phyloP scores from a whole-genome alignment of 1,140 invertebrate species.

The Drosophila equinoxialis region DNA sequence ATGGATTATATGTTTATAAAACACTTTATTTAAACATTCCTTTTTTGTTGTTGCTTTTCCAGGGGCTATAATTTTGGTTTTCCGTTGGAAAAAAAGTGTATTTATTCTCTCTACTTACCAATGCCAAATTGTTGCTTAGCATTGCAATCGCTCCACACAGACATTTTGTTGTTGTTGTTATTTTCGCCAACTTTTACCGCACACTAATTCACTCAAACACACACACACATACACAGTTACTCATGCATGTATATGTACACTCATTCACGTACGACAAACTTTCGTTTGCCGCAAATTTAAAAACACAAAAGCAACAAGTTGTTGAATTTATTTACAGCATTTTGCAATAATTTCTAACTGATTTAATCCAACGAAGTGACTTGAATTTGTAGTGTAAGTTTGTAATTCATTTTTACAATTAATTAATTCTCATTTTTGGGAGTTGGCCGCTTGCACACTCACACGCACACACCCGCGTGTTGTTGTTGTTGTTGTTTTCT shows the following conservation, averaged over 20 bases:
- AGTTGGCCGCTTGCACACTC: constrained; percentile 57
- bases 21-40: constrained; percentile 64
- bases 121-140: constrained; percentile 79
- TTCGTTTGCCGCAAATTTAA: constrained; percentile 62
- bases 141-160: constrained; percentile 78
- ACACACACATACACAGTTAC: constrained; percentile 23
- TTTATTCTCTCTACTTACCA: constrained; percentile 62
- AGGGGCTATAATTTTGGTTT: constrained; percentile 38
- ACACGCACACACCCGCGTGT: constrained; percentile 37
- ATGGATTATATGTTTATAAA: constrained; percentile 49
- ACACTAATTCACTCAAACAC: constrained; percentile 13
- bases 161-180: constrained; percentile 52
- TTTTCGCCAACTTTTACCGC: constrained; percentile 68
- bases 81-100: neutral
- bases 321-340: constrained; percentile 48
- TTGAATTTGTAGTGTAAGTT: constrained; percentile 28
- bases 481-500: neutral
- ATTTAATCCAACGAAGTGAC: constrained; percentile 35
- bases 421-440: constrained; percentile 70
- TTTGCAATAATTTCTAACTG: constrained; percentile 30
- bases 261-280: constrained; percentile 55
- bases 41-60: neutral
- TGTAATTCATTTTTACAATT: constrained; percentile 30
- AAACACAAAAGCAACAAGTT: constrained; percentile 62
- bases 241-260: constrained; percentile 6